Evolutionary conservation across 1,140 invertebrate genomes (phyloP).

Genomic region (Mylabris phalerata): DNA sequence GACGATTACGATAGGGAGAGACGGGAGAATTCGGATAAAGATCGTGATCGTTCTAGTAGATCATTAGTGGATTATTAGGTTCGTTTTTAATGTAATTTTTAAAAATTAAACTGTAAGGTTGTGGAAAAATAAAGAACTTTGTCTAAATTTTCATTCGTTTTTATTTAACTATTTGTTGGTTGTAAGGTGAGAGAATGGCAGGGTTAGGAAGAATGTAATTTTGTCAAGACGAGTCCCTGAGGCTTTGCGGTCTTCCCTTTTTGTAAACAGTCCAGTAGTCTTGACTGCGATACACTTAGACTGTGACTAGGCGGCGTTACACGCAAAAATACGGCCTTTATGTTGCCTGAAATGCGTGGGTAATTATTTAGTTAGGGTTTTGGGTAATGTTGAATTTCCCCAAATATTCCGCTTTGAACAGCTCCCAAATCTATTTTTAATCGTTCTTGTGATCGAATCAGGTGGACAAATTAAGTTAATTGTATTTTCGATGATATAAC

Average conservation of each 20-base stretch:
- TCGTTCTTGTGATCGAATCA: no score
- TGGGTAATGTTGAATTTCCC: no score
- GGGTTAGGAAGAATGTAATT: constrained; percentile 42
- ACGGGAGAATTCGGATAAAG: constrained; percentile 4
- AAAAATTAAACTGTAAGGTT: not conserved
- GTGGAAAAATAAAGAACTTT: not conserved
- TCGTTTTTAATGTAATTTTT: not conserved
- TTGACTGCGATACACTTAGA: constrained; percentile 18
- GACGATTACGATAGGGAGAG: constrained; percentile 21
- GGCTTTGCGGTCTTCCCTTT: constrained; percentile 39
- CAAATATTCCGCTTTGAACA: no score
- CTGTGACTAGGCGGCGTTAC: not conserved
- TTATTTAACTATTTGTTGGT: not conserved
- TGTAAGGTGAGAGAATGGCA: constrained; percentile 17
- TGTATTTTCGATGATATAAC: no score
- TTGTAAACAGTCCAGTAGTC: constrained; percentile 34
- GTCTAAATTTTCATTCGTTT: not conserved
- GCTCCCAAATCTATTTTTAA: no score
- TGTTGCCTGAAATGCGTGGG: no score
- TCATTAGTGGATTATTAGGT: constrained; percentile 29
- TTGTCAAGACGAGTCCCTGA: constrained; percentile 39
- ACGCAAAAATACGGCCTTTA: no score
- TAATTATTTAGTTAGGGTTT: no score
- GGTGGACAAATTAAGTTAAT: no score
- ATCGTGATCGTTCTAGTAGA: constrained; percentile 9